phyloP scores from a whole-genome alignment of 2,797 vertebrate genomes.

The Enteromius radiatus region DNA sequence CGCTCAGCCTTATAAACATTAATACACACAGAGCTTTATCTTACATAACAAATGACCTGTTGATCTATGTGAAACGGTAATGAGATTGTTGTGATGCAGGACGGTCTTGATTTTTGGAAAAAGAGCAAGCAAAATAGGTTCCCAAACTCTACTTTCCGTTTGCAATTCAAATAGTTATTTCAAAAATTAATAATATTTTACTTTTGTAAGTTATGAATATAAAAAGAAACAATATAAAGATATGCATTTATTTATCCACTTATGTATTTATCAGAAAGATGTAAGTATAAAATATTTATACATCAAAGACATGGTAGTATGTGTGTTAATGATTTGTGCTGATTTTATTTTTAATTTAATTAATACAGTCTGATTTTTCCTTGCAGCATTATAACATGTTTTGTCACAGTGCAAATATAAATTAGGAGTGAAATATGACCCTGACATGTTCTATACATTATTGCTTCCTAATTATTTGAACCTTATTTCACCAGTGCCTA shows the following conservation, averaged over 20 bases:
- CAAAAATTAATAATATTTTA: too few relatives aligned
- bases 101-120: not conserved
- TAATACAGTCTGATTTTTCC: too few relatives aligned
- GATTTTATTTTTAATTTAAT: too few relatives aligned
- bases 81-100: conserved; percentile 13
- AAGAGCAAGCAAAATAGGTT: not conserved
- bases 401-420: not conserved
- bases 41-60: not conserved
- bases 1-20: not conserved
- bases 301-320: not conserved
- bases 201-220: too few relatives aligned
- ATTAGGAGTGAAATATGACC: not conserved
- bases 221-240: not conserved
- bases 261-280: not conserved
- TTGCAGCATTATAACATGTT: not conserved
- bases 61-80: conserved; percentile 29
- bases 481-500: not conserved
- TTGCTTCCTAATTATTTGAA: not conserved
- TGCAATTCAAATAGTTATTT: not conserved
- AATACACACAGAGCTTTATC: not conserved
- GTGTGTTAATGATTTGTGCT: not conserved
- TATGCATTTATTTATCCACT: not conserved
- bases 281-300: not conserved
- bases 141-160: not conserved
- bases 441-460: not conserved